Percentiles rank a stretch among this genome's conserved stretches.
Conservation (phyloP, 2,113 vertebrate genomes). For the Muscicapa adusta region DNA sequence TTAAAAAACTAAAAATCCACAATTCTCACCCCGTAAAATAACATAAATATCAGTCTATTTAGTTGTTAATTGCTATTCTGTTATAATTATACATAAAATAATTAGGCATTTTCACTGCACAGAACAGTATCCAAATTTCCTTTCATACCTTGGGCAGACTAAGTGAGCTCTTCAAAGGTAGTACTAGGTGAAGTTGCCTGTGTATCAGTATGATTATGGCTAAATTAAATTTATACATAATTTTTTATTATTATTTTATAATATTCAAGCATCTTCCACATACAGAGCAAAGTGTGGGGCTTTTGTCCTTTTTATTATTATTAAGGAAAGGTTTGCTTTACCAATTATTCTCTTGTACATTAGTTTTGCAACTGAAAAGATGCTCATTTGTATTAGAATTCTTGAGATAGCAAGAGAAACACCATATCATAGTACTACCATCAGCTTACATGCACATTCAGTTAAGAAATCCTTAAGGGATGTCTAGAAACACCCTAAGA, state of each 20-base stretch:
- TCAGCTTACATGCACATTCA: not conserved
- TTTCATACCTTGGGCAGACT: not conserved
- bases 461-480: not conserved
- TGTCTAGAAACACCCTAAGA: not conserved
- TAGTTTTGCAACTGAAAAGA: not conserved
- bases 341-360: not conserved
- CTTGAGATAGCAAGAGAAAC: not conserved
- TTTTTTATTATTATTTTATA: not conserved
- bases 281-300: rapidly evolving
- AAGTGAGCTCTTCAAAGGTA: not conserved
- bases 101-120: not conserved
- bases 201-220: not conserved
- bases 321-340: not conserved
- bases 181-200: not conserved
- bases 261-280: not conserved
- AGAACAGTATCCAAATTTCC: not conserved
- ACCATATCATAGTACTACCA: not conserved
- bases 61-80: not conserved
- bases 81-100: not conserved
- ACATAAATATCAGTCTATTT: not conserved
- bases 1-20: not conserved
- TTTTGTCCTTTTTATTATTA: not conserved
- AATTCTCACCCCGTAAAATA: not conserved
- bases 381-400: not conserved
- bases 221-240: not conserved